phyloP scores from a whole-genome alignment of 2,888 invertebrate species.

The Galeopsomyia nigrocyanea region DNA sequence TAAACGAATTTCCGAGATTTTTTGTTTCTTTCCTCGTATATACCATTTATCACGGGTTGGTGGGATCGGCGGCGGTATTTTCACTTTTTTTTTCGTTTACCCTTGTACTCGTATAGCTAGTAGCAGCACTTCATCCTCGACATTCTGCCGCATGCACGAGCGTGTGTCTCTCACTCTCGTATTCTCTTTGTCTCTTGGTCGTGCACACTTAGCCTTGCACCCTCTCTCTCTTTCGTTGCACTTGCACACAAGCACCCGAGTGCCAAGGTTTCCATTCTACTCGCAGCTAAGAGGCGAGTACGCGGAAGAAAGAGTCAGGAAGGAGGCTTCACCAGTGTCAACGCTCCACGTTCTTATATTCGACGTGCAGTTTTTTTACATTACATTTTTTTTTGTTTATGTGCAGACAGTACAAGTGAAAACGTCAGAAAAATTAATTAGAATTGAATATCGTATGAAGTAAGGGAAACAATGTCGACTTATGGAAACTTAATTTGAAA shows the following conservation, averaged over 20 bases:
- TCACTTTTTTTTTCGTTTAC: conserved; percentile 9
- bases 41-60: neutral
- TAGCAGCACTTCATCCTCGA: neutral
- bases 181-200: conserved; percentile 26
- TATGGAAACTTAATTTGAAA: too few relatives aligned
- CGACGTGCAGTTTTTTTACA: neutral
- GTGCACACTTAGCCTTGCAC: conserved; percentile 28
- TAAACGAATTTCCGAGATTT: neutral
- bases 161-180: conserved; percentile 1
- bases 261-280: conserved; percentile 34
- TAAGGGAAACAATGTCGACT: too few relatives aligned
- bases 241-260: conserved; percentile 14
- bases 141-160: neutral
- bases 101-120: neutral
- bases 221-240: conserved; percentile 11
- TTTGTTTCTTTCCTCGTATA: neutral
- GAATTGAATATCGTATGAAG: too few relatives aligned
- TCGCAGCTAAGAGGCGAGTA: conserved; percentile 7
- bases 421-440: too few relatives aligned
- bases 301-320: neutral
- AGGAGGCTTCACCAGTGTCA: neutral
- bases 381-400: neutral
- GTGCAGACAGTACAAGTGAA: too few relatives aligned
- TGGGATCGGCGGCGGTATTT: neutral
- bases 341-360: neutral